Evolutionary conservation across 2,113 vertebrate species (phyloP).

Genomic region (Passer montanus): DNA sequence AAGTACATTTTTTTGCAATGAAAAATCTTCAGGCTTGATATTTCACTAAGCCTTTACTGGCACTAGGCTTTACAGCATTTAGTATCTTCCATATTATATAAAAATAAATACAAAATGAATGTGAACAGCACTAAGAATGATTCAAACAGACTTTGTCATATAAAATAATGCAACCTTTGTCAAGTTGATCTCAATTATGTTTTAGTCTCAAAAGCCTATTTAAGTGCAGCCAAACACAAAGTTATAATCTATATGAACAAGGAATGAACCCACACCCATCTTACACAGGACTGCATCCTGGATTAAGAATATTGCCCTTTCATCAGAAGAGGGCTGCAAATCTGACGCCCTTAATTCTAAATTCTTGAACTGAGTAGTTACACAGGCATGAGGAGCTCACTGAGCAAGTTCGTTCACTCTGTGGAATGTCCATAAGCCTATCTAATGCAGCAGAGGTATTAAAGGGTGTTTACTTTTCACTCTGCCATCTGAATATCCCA

Average conservation of each 20-base stretch:
- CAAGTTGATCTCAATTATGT: not conserved
- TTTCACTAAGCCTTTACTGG: not conserved
- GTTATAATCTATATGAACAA: not conserved
- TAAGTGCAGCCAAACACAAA: not conserved
- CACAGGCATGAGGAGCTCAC: not conserved
- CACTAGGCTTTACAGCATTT: not conserved
- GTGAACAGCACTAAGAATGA: not conserved
- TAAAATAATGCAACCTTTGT: not conserved
- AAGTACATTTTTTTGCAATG: not conserved
- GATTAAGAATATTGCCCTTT: not conserved
- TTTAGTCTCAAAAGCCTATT: not conserved
- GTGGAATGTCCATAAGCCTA: not conserved
- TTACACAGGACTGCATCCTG: not conserved
- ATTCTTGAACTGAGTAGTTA: not conserved
- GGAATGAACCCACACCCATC: not conserved
- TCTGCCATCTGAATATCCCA: not conserved
- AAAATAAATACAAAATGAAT: not conserved
- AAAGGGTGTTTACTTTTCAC: not conserved
- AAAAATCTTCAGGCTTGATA: not conserved
- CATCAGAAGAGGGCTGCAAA: not conserved
- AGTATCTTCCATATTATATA: not conserved
- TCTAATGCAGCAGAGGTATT: not conserved
- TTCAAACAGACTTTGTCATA: not conserved
- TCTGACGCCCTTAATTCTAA: not conserved
- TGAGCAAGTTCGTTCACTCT: not conserved